Percentiles rank a stretch among this genome's conserved stretches.
These are phyloP conservation scores for Osmerus mordax DNA, from an alignment of 2,113 vertebrate species.

Conservation along the genomic window DNA sequence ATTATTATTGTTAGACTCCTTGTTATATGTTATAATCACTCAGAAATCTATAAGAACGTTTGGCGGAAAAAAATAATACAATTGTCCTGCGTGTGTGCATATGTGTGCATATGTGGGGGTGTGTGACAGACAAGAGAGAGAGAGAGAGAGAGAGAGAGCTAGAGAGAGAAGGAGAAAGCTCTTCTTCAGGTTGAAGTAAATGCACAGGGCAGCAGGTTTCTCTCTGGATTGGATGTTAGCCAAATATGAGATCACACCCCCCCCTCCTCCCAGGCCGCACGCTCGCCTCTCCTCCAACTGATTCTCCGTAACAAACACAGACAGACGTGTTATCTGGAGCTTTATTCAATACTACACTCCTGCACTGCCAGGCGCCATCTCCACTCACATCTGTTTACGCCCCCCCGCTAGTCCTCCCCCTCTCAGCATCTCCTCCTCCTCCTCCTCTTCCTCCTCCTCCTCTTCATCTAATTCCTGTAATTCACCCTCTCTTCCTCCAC, in stretches of 20 bases:
- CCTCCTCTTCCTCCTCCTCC: background rate
- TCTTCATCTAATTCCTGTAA: background rate
- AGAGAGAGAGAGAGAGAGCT: slow-evolving; percentile 6
- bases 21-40: too few relatives aligned
- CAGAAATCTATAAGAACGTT: too few relatives aligned
- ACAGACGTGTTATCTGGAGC: background rate
- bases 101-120: background rate
- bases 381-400: background rate
- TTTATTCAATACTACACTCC: background rate
- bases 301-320: background rate
- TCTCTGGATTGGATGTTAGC: background rate
- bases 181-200: too few relatives aligned
- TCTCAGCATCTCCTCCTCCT: background rate
- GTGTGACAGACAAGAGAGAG: slow-evolving; percentile 5
- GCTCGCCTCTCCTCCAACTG: background rate
- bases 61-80: slow-evolving; percentile 14
- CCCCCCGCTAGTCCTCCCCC: background rate
- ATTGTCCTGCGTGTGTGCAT: background rate
- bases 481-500: background rate
- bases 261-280: too few relatives aligned
- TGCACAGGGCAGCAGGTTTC: background rate
- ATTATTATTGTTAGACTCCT: too few relatives aligned
- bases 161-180: background rate
- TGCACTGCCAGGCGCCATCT: background rate
- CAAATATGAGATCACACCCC: background rate